Percentiles rank a stretch among this genome's conserved stretches.
phyloP scores from a whole-genome alignment of 2,113 vertebrate genomes.

The Oreochromis spilurus region DNA sequence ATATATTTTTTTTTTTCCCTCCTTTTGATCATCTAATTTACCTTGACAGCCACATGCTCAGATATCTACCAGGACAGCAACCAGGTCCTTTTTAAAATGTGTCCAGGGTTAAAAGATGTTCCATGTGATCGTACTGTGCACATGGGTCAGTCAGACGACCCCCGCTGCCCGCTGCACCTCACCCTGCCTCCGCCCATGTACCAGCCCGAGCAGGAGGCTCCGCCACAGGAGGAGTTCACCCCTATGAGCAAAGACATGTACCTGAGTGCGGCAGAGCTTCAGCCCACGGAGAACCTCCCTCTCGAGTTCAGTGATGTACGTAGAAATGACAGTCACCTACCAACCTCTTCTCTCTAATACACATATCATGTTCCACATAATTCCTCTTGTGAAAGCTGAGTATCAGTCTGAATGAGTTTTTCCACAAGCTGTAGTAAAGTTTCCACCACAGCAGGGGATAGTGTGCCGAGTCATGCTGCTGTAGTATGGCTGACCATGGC shows the following conservation, averaged over 20 bases:
- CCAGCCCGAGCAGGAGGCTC: constrained; percentile 83
- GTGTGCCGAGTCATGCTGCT: neutral
- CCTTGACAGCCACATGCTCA: constrained; percentile 73
- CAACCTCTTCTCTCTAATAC: neutral
- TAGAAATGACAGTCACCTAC: constrained; percentile 10
- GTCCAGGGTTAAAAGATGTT: constrained; percentile 86
- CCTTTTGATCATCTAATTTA: neutral
- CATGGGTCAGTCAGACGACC: constrained; percentile 87
- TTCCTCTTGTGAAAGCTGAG: neutral
- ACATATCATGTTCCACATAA: neutral
- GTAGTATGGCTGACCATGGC: neutral
- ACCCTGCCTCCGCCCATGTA: constrained; percentile 87
- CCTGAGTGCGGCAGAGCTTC: constrained; percentile 92
- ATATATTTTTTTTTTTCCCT: neutral
- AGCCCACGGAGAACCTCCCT: constrained; percentile 91
- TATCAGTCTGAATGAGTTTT: neutral
- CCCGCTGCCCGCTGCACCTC: constrained; percentile 89
- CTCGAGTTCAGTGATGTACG: constrained; percentile 96
- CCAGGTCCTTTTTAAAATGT: constrained; percentile 89
- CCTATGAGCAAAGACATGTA: constrained; percentile 84
- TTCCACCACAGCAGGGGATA: neutral
- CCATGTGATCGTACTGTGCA: constrained; percentile 87
- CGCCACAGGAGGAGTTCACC: constrained; percentile 78
- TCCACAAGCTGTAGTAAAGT: neutral
- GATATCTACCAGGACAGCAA: constrained; percentile 93